A percentile compares a stretch with the other conserved stretches of the same genome.
phyloP scores from a whole-genome alignment of 2,797 vertebrate genomes.

The Sciurus vulgaris region DNA sequence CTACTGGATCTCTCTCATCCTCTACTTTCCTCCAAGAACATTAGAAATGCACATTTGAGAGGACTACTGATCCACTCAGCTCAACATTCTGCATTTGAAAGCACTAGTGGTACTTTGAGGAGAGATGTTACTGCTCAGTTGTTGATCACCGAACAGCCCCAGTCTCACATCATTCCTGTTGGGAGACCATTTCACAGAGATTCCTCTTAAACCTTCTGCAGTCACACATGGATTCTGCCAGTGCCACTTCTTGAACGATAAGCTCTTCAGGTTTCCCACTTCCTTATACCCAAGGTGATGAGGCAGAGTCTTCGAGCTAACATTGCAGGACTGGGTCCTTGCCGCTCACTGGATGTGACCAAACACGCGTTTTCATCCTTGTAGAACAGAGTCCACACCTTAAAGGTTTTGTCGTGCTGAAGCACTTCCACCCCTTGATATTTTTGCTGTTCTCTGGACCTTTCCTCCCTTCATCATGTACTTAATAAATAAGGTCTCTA shows the following conservation, averaged over 20 bases:
- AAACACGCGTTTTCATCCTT: neutral
- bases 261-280: slow-evolving; percentile 20
- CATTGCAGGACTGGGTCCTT: neutral
- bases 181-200: neutral
- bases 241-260: neutral
- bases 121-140: neutral
- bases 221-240: neutral
- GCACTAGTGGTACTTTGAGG: neutral
- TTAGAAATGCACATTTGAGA: neutral
- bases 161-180: neutral
- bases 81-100: slow-evolving; percentile 25
- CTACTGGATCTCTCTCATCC: neutral
- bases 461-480: neutral
- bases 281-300: slow-evolving; percentile 6
- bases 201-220: neutral
- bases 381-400: neutral
- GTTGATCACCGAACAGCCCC: neutral
- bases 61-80: neutral
- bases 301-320: neutral
- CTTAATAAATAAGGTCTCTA: neutral
- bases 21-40: neutral
- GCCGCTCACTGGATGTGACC: neutral
- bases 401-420: neutral
- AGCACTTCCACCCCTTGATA: neutral
- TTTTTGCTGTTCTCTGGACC: neutral